phyloP scores from a whole-genome alignment of 1,140 invertebrate species.

The Galendromus occidentalis region DNA sequence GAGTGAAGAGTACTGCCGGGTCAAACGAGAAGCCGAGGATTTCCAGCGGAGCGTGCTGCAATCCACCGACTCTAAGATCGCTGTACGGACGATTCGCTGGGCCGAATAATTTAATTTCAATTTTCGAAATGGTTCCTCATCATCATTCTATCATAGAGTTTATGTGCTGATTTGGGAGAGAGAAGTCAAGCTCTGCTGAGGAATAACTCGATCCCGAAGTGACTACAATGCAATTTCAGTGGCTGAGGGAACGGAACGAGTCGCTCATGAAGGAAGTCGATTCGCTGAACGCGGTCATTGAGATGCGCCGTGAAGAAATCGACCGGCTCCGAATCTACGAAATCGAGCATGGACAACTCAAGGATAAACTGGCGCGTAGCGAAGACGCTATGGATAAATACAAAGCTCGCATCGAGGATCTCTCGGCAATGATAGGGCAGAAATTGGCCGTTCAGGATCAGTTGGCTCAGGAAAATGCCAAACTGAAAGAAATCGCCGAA shows the following conservation, averaged over 20 bases:
- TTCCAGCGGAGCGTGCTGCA: slow-evolving; percentile 3
- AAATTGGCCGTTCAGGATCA: slow-evolving; percentile 4
- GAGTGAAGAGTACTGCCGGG: background rate
- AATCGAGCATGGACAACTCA: slow-evolving; percentile 4
- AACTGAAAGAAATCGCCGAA: slow-evolving; percentile 1
- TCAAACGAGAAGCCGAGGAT: slow-evolving; percentile 4
- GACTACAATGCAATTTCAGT: slow-evolving; percentile 15
- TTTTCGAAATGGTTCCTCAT: too few relatives aligned
- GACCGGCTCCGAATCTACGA: slow-evolving; percentile 1
- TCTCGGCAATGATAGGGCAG: slow-evolving; percentile 8
- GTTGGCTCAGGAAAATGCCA: background rate
- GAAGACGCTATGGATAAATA: slow-evolving; percentile 9
- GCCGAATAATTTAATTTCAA: too few relatives aligned
- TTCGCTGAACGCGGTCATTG: slow-evolving; percentile 19
- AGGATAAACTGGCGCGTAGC: background rate
- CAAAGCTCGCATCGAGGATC: slow-evolving; percentile 7
- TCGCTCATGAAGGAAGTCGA: slow-evolving; percentile 20
- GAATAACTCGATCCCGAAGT: too few relatives aligned
- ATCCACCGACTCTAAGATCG: slow-evolving; percentile 3
- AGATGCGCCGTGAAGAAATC: slow-evolving; percentile 15
- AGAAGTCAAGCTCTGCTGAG: too few relatives aligned
- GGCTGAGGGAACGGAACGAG: slow-evolving; percentile 14
- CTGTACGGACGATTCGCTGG: too few relatives aligned
- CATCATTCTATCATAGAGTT: too few relatives aligned
- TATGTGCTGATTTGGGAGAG: too few relatives aligned